Conservation (phyloP, 2,888 invertebrate genomes). For the Caenorhabditis sulstoni region DNA sequence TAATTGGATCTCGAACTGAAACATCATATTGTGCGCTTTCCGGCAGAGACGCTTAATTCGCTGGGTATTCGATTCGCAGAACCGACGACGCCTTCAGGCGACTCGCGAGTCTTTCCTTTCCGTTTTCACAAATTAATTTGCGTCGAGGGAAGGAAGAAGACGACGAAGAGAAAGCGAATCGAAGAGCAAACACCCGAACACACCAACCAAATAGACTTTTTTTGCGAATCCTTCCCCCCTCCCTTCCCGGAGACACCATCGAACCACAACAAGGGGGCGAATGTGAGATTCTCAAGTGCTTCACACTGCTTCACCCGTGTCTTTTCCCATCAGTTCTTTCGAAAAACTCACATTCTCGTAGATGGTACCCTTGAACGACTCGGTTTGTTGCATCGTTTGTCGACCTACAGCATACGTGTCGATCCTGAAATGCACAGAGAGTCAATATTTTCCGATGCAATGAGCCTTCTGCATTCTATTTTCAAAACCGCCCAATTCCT, state of each 20-base stretch:
- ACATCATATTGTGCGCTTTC: conserved; percentile 23
- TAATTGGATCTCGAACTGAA: conserved; percentile 2
- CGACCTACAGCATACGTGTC: conserved; percentile 55
- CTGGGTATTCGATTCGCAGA: conserved; percentile 3
- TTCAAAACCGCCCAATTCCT: too few species aligned
- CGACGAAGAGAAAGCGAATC: conserved; percentile 8
- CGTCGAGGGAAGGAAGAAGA: not conserved
- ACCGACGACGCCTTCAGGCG: conserved; percentile 13
- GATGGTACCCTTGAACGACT: conserved; percentile 52
- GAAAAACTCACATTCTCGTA: conserved; percentile 51
- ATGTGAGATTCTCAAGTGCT: conserved; percentile 13
- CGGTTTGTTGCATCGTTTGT: conserved; percentile 46
- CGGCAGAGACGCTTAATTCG: not conserved
- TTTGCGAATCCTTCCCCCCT: too few species aligned
- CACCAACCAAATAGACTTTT: too few species aligned
- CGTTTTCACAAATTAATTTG: conserved; percentile 24
- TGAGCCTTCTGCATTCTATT: not conserved
- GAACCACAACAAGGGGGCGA: not conserved
- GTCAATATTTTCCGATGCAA: not conserved
- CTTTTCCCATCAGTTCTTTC: not conserved
- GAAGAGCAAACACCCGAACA: conserved; percentile 15
- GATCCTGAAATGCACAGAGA: conserved; percentile 39
- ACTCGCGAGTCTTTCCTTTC: conserved; percentile 21
- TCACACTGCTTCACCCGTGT: not conserved
- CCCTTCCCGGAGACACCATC: not conserved